Conservation (phyloP, 2,113 vertebrate species). For the Pardalotus punctatus region DNA sequence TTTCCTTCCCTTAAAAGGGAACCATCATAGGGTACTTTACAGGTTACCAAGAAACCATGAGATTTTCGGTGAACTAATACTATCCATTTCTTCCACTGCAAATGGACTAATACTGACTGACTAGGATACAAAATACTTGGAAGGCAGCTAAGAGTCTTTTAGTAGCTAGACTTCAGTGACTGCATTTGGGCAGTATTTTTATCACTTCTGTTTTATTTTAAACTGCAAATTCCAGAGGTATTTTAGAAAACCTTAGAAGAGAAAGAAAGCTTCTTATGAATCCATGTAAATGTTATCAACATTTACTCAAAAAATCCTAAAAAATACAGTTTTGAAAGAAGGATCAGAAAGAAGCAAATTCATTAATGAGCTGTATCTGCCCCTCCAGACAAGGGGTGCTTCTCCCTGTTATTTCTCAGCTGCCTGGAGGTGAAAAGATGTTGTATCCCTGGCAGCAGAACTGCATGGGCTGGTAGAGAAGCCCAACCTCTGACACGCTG, state of each 20-base stretch:
- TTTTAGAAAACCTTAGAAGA: neutral
- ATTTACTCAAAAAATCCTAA: neutral
- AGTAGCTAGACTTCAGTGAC: neutral
- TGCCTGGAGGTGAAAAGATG: neutral
- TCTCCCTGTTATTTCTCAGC: neutral
- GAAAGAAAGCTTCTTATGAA: neutral
- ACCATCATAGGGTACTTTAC: neutral
- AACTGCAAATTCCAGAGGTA: neutral
- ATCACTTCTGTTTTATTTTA: neutral
- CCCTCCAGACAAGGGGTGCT: neutral
- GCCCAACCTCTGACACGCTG: neutral
- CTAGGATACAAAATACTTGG: neutral
- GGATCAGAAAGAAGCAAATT: neutral
- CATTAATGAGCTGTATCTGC: neutral
- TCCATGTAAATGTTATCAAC: neutral
- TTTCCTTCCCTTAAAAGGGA: neutral
- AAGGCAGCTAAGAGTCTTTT: neutral
- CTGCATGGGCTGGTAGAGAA: neutral
- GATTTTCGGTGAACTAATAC: neutral
- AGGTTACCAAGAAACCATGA: neutral
- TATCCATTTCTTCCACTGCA: neutral
- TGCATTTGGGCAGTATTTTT: neutral
- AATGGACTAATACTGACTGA: neutral
- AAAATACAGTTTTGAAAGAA: neutral
- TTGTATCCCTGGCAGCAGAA: neutral